Evolutionary conservation across 2,113 vertebrate species (phyloP), one percentile per base, ranked within the genome.

Genomic region (Cinclus cinclus): DNA sequence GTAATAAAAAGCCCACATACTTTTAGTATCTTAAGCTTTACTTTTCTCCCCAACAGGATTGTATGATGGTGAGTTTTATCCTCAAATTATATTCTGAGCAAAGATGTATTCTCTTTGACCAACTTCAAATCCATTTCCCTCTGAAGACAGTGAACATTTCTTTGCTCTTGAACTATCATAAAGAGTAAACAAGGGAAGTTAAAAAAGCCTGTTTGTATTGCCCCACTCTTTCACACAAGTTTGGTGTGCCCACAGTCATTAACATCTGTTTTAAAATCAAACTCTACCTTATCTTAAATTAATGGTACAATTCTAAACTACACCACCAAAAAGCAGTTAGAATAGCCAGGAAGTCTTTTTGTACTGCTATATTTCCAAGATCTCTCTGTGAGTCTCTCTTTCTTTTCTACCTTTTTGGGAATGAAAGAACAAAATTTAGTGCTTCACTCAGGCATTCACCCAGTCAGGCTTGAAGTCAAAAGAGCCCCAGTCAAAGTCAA

Each of bases 211-310:
- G n/a, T 58, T 85, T 55, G 25, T 25, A 30, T 22, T 71, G 23
- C 15, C 21, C 73, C 22, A 56, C 7, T 87, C 41, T 62, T 92
- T 89, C 63, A 41, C 42, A 60, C 28, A 86, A 52, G 3, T 90
- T 63, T 27, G 0, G 1, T 10, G 21, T 52, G 23, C 2, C 23
- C 27, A 44, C 4, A 14, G 47, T 13, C 4, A 6, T 44, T 31
- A 74, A 55, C 7, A 7, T 33, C 30, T 60, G 70, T 50, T 65
- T 53, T 47, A 87, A 79, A 82, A 44, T 22, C 33, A 76, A 94
- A 81, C 21, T 30, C 16, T 12, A 33, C 1, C 23, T 47, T 4
- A 55, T 8, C 20, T 69, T 37, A 76, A 87, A 65, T 47, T 37
- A 60, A 18, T 10, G 69, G 21, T 8, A 10, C n/a, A 46, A n/a